These are phyloP conservation scores for Drosophila aldrichi DNA, from an alignment of 2,888 invertebrate genomes.

Conservation along the genomic window DNA sequence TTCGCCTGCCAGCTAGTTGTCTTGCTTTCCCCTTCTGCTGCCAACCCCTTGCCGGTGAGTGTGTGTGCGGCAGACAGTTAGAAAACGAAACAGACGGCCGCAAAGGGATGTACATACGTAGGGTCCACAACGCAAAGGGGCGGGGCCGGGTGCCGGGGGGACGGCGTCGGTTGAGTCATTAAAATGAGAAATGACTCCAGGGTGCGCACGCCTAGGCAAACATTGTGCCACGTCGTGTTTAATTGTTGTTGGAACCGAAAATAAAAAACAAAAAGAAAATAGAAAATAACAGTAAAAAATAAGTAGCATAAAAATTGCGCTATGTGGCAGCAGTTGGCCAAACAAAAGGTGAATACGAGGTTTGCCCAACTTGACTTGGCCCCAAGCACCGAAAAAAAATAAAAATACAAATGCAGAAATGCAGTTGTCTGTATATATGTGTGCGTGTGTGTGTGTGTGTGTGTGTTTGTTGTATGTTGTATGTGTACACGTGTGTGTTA, in stretches of 20 bases:
- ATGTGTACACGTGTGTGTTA: background rate
- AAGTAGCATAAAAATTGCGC: constrained; percentile 34
- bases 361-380: constrained; percentile 61
- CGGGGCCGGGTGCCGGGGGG: constrained; percentile 13
- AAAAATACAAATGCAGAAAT: constrained; percentile 7
- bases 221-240: constrained; percentile 66
- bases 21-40: constrained; percentile 31
- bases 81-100: constrained; percentile 39
- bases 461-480: background rate
- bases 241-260: constrained; percentile 66
- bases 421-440: constrained; percentile 15
- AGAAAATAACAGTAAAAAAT: background rate
- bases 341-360: constrained; percentile 32
- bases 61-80: constrained; percentile 44
- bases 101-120: constrained; percentile 2
- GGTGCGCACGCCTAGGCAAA: constrained; percentile 63
- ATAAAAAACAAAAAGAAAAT: background rate
- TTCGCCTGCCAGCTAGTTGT: constrained; percentile 27
- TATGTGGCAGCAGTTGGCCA: constrained; percentile 44
- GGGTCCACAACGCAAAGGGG: background rate
- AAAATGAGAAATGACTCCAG: constrained; percentile 77
- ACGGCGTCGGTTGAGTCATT: constrained; percentile 75
- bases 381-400: background rate
- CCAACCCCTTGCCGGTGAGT: constrained; percentile 45
- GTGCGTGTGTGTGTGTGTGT: background rate